Conservation (phyloP, 2,888 invertebrate species). For the Phyto melanocephala region DNA sequence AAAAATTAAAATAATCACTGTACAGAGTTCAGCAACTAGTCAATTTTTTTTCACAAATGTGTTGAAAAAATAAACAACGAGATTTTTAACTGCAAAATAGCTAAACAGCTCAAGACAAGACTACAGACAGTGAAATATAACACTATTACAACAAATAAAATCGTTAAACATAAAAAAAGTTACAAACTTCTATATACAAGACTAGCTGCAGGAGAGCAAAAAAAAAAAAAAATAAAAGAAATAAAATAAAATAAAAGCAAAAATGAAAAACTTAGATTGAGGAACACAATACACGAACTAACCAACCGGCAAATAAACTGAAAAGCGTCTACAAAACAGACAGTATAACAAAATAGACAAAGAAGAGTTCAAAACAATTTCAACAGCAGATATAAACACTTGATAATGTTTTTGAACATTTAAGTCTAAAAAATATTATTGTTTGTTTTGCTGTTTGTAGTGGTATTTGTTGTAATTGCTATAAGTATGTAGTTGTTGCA, state of each 20-base stretch:
- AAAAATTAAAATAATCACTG: constrained; percentile 15
- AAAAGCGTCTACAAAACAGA: background rate
- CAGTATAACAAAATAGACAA: constrained; percentile 11
- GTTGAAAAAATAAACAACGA: background rate
- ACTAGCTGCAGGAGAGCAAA: background rate
- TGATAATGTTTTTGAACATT: constrained; percentile 57
- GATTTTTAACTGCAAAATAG: constrained; percentile 18
- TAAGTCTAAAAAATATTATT: constrained; percentile 38
- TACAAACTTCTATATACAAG: background rate
- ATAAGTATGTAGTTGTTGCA: background rate
- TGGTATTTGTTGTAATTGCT: background rate
- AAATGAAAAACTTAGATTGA: background rate
- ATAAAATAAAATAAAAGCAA: background rate
- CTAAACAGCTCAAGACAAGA: background rate
- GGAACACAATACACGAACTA: background rate
- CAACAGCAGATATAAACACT: constrained; percentile 62
- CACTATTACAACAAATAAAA: background rate
- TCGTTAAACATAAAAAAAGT: background rate
- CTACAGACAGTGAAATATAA: background rate
- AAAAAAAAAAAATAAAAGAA: background rate
- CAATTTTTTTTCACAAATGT: no score
- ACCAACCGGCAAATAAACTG: background rate
- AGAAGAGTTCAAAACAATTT: constrained; percentile 61
- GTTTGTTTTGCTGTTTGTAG: constrained; percentile 1
- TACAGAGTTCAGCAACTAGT: constrained; percentile 25